Conservation (phyloP, 1,140 invertebrate genomes). For the Ephestia elutella region DNA sequence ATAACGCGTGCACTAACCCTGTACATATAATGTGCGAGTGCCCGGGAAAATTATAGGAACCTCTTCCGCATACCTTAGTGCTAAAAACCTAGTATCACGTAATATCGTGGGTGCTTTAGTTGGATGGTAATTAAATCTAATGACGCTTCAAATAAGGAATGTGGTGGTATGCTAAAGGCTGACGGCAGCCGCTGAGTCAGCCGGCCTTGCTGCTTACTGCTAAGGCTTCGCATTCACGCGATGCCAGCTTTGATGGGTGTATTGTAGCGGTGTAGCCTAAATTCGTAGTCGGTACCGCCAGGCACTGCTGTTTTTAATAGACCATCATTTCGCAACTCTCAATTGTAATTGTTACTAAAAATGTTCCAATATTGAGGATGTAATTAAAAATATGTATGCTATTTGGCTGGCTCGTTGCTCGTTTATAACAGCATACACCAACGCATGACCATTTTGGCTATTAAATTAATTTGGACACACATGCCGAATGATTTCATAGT, state of each 20-base stretch:
- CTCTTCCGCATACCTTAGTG: slow-evolving; percentile 20
- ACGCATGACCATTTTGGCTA: background rate
- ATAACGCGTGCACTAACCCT: slow-evolving; percentile 29
- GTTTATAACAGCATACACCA: background rate
- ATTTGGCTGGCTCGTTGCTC: background rate
- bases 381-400: background rate
- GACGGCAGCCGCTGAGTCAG: slow-evolving; percentile 45
- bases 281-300: background rate
- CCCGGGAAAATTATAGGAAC: slow-evolving; percentile 11
- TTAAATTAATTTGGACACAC: background rate
- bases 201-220: slow-evolving; percentile 35
- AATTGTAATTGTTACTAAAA: background rate
- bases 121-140: slow-evolving; percentile 18
- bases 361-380: background rate
- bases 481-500: background rate
- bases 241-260: background rate
- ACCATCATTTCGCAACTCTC: background rate
- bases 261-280: background rate
- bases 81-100: slow-evolving; percentile 16
- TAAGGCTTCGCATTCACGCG: slow-evolving; percentile 33
- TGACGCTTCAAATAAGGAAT: slow-evolving; percentile 31
- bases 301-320: slow-evolving; percentile 5
- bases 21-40: background rate
- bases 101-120: background rate
- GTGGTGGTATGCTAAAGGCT: slow-evolving; percentile 24